phyloP scores from a whole-genome alignment of 2,113 vertebrate genomes.

The Loxodonta africana region DNA sequence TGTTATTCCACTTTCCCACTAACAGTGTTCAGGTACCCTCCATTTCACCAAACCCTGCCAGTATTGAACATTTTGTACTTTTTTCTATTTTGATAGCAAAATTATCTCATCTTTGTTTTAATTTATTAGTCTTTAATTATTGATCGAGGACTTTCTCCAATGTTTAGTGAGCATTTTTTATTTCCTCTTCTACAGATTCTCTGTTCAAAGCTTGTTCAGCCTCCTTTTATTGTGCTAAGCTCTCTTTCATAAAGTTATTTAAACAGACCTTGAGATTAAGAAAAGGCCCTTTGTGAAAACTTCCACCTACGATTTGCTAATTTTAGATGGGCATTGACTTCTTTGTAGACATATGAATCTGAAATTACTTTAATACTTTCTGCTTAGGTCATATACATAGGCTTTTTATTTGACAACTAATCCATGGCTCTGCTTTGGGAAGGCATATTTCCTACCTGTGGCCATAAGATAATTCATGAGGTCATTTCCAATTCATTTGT shows the following conservation, averaged over 20 bases:
- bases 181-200: conserved; percentile 31
- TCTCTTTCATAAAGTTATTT: conserved; percentile 68
- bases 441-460: conserved; percentile 67
- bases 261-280: conserved; percentile 68
- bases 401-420: conserved; percentile 79
- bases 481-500: conserved; percentile 78
- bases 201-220: neutral
- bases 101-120: conserved; percentile 55
- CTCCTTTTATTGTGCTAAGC: conserved; percentile 46
- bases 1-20: neutral
- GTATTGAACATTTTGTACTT: neutral
- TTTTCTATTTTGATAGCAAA: conserved; percentile 23
- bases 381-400: conserved; percentile 65
- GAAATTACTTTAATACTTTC: conserved; percentile 72
- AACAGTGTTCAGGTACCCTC: neutral
- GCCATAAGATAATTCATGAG: conserved; percentile 69
- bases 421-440: conserved; percentile 67
- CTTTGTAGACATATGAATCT: conserved; percentile 50
- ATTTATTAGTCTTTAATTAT: conserved; percentile 65
- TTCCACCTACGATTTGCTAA: conserved; percentile 67
- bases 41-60: neutral
- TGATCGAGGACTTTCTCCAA: neutral
- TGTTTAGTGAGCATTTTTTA: conserved; percentile 38
- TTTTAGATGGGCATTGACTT: conserved; percentile 67
- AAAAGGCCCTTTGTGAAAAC: conserved; percentile 47